phyloP scores from a whole-genome alignment of 2,888 invertebrate species.

The Aradus depressus region DNA sequence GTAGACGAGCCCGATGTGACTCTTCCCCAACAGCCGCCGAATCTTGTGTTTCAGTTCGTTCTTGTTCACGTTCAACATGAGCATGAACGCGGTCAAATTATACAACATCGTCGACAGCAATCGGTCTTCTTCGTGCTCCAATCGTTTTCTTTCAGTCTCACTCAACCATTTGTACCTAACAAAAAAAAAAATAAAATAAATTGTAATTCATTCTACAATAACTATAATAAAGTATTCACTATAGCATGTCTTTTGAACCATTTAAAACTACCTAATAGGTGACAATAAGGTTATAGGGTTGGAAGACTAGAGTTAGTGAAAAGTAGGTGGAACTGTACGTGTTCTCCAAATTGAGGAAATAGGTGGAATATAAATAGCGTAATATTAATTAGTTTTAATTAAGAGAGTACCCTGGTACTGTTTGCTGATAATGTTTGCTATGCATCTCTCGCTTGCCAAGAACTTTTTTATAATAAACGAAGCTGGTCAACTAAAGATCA shows the following conservation, averaged over 20 bases:
- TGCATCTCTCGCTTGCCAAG: too few species aligned
- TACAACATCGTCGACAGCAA: constrained; percentile 89
- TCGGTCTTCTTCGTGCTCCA: constrained; percentile 97
- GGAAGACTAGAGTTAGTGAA: neutral
- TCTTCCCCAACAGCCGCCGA: constrained; percentile 90
- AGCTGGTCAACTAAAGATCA: too few species aligned
- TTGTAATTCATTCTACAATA: constrained; percentile 3
- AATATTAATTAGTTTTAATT: too few species aligned
- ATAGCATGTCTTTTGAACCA: neutral
- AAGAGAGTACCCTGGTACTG: too few species aligned
- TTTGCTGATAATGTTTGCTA: too few species aligned
- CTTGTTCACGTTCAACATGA: constrained; percentile 80
- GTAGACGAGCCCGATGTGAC: constrained; percentile 94
- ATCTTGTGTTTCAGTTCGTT: constrained; percentile 73
- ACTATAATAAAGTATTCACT: neutral
- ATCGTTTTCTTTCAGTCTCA: constrained; percentile 81
- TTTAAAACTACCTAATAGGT: neutral
- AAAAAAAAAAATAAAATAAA: constrained; percentile 15
- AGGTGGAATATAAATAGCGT: too few species aligned
- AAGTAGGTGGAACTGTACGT: neutral
- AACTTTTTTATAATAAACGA: too few species aligned
- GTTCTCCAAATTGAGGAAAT: too few species aligned
- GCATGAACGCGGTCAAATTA: constrained; percentile 90
- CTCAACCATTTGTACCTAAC: constrained; percentile 80
- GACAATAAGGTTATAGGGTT: too few species aligned